Base-by-base conservation (phyloP, 2,888 invertebrate genomes). In the Drosophila prostipennis region DNA sequence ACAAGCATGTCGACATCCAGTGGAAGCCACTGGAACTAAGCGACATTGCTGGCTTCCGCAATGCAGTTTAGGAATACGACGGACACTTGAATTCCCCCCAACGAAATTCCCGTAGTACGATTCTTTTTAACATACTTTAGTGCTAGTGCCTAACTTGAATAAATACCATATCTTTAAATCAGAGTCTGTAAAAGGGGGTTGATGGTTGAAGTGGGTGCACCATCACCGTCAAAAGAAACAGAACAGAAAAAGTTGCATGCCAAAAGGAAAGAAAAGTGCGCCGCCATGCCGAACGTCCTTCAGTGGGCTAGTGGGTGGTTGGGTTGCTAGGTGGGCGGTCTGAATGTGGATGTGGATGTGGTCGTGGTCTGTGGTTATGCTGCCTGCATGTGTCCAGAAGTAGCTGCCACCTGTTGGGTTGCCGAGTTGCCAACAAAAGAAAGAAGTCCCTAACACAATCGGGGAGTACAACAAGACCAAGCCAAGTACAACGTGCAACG, bases 371-470 rank as follows among this genome's bases (percentile, higher is more conserved):
- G 45, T 56, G 51, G 57, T 11, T 10, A 16, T 29, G 72, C 46
- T 34, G 79, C 68, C 60, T 65, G 34, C 56, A 39, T 57, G 71
- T 51, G 81, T 67, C 78, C 82, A 77, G 78, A 29, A 76, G 63
- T 60, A 72, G 74, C 37, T 70, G 86, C 85, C 87, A 81, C 81
- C 81, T 81, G 81, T 81, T 81, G 81, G 60, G 19, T 37, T 11
- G 34, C 34, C 34, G 4, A 16, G n/a, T n/a, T n/a, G 29, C 58
- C 78, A 74, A 78, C 69, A 74, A 78, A 79, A 86, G 69, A 70
- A 75, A 78, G 64, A 75, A 75, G 61, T 72, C 58, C 63, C 77
- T 70, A 77, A 67, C 60, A 53, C 64, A 74, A 57, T 56, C 45
- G 57, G 5, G 49, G 26, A 46, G 13, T 36, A 46, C 65, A 82